A percentile compares a stretch with the other conserved stretches of the same genome.
Evolutionary conservation across 2,113 vertebrate genomes (phyloP).

Genomic region (Bubo scandiacus): DNA sequence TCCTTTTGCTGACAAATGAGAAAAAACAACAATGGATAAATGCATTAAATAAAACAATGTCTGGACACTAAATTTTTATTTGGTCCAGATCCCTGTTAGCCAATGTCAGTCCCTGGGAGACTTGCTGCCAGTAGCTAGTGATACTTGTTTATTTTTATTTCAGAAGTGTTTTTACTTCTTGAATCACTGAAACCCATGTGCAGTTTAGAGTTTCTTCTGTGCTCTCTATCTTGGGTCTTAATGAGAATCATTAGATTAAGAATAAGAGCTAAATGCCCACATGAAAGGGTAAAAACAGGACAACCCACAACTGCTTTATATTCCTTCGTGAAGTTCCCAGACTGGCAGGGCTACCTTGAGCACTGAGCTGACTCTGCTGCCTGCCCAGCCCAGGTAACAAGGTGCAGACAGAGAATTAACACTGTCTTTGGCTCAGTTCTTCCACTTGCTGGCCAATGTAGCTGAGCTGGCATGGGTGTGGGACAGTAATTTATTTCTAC

Average conservation of each 20-base stretch:
- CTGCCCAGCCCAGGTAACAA: neutral
- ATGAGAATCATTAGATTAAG: neutral
- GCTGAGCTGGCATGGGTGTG: neutral
- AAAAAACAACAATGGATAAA: neutral
- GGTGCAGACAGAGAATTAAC: neutral
- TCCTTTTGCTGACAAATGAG: constrained; percentile 12
- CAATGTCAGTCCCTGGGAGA: neutral
- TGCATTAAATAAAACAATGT: neutral
- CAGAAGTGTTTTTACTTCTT: neutral
- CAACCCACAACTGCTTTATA: neutral
- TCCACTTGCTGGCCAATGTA: neutral
- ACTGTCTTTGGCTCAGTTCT: neutral
- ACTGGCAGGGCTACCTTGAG: neutral
- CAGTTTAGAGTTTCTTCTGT: neutral
- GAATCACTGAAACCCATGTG: neutral
- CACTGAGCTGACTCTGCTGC: neutral
- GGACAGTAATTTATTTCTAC: neutral
- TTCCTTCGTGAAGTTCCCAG: neutral
- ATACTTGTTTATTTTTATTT: constrained; percentile 20
- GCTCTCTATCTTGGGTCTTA: neutral
- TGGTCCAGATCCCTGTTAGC: neutral
- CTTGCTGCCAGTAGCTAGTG: neutral
- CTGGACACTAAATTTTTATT: neutral
- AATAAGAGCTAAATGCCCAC: neutral
- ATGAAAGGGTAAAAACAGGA: neutral